Evolutionary conservation across 2,888 invertebrate genomes (phyloP).

Genomic region (Beris morrisii): DNA sequence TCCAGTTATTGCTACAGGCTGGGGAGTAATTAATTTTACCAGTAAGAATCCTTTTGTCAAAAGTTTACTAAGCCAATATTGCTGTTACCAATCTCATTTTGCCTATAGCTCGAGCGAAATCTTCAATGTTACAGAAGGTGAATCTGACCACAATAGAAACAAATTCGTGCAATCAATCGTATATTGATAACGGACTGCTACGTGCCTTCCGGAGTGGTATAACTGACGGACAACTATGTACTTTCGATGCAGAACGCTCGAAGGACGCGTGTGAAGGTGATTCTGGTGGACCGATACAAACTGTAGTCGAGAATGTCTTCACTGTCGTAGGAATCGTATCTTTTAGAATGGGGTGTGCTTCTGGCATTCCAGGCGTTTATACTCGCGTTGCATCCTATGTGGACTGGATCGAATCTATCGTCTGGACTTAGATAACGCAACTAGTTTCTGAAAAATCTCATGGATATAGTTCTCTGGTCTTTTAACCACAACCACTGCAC

Average conservation of each 20-base stretch:
- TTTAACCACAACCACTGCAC: too few species aligned
- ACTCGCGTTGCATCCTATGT: constrained; percentile 50
- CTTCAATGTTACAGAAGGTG: constrained; percentile 40
- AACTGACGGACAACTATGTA: constrained; percentile 42
- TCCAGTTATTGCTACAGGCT: constrained; percentile 43
- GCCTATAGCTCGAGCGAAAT: constrained; percentile 38
- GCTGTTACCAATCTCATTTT: too few species aligned
- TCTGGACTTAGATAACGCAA: constrained; percentile 45
- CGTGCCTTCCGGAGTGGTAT: constrained; percentile 37
- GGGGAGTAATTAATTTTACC: constrained; percentile 40
- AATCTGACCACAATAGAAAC: constrained; percentile 41
- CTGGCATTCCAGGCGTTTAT: constrained; percentile 50
- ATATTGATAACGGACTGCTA: constrained; percentile 27
- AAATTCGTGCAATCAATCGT: constrained; percentile 37
- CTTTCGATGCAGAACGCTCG: constrained; percentile 39
- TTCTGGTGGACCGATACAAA: constrained; percentile 50
- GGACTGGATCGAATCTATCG: constrained; percentile 50
- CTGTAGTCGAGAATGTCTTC: constrained; percentile 41
- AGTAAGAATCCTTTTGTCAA: neutral
- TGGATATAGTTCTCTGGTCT: too few species aligned
- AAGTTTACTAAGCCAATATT: too few species aligned
- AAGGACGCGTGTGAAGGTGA: constrained; percentile 52
- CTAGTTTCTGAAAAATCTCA: too few species aligned
- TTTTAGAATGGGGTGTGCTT: constrained; percentile 45
- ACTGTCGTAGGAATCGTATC: constrained; percentile 49